Evolutionary conservation across 2,888 invertebrate genomes (phyloP).

Genomic region (Pachymerium ferrugineum): DNA sequence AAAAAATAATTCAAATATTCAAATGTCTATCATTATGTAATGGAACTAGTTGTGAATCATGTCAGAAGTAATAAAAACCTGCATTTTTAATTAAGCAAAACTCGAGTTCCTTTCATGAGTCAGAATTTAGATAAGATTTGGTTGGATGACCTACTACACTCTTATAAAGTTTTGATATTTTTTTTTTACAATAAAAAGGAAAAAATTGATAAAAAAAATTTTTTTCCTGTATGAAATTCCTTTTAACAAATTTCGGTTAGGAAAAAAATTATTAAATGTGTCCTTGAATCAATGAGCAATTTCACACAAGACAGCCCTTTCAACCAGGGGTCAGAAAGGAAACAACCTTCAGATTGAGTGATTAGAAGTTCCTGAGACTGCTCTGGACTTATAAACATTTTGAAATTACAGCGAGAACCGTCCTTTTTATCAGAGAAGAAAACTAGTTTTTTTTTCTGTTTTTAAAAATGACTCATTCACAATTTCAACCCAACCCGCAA

Average conservation of each 20-base stretch:
- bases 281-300: conserved; percentile 13
- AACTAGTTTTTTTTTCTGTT: too few species aligned
- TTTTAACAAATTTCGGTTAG: background rate
- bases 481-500: too few species aligned
- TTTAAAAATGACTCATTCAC: too few species aligned
- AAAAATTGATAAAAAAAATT: background rate
- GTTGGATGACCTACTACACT: background rate
- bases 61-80: conserved; percentile 1
- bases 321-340: background rate
- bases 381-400: background rate
- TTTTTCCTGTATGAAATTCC: too few species aligned
- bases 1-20: background rate
- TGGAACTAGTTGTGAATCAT: conserved; percentile 13
- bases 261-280: background rate
- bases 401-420: too few species aligned
- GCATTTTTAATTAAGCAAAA: conserved; percentile 2
- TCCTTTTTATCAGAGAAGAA: too few species aligned
- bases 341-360: conserved; percentile 4
- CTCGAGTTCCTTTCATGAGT: background rate
- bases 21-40: background rate
- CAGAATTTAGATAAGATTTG: background rate
- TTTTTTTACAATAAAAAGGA: background rate
- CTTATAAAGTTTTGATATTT: background rate
- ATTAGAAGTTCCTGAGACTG: conserved; percentile 12
- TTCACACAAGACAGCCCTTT: conserved; percentile 13